phyloP scores from a whole-genome alignment of 2,797 vertebrate genomes.

The Poecile montanus region DNA sequence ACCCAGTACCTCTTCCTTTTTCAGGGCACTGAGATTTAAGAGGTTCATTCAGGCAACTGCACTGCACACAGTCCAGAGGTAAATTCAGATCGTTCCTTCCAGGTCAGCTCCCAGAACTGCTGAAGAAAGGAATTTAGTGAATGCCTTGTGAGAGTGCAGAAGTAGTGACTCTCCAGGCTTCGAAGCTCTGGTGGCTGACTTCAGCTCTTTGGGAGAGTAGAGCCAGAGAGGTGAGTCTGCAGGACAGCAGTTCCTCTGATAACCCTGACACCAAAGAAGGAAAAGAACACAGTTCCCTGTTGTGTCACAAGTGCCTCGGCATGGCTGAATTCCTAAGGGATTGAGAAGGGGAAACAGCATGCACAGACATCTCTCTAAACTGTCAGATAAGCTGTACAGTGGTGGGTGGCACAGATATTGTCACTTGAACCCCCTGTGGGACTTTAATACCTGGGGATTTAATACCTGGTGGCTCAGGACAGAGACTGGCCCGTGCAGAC shows the following conservation, averaged over 20 bases:
- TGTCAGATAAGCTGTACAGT: background rate
- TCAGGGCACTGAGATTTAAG: background rate
- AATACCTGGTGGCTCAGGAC: background rate
- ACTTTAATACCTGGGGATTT: background rate
- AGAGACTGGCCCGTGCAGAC: background rate
- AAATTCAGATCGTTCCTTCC: background rate
- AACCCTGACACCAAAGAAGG: background rate
- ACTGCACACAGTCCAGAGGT: background rate
- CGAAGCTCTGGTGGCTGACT: rapidly evolving
- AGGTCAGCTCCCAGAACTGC: background rate
- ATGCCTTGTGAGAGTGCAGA: background rate
- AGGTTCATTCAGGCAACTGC: background rate
- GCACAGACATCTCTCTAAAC: background rate
- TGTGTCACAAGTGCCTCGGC: background rate
- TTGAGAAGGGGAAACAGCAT: background rate
- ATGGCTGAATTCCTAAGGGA: background rate
- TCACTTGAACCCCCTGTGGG: background rate
- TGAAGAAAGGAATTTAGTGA: background rate
- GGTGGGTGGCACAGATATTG: background rate
- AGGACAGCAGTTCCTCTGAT: background rate
- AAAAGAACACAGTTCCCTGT: background rate
- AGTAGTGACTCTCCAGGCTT: background rate
- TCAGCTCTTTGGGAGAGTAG: background rate
- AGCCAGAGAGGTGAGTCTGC: background rate
- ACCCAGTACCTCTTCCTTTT: background rate